Base-by-base conservation (phyloP, 2,888 invertebrate genomes). In the Cephalotes varians region DNA sequence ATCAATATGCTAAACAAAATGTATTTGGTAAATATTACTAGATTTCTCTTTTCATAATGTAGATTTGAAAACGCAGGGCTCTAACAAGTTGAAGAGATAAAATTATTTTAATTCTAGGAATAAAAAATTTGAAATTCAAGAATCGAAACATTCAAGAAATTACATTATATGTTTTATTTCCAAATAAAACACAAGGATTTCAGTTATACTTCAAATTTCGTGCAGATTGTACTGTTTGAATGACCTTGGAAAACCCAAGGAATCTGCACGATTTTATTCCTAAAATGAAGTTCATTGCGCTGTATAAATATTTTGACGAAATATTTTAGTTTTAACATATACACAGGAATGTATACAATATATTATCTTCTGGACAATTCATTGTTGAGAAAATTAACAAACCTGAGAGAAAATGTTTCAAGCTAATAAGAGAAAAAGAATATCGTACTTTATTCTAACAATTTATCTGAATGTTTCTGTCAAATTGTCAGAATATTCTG, bases 401-500 rank as follows among this genome's bases (percentile, higher is more conserved):
- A 69, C 37, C 31, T 37, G 69, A 69, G 77, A 58, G 44, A 31
- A 69, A 56, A 69, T 77, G 10, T 79, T 69, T 69, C 31, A 25
- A 34, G 31, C 37, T 47, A 28, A 65, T n/a, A 65, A 69, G 40
- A 34, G 28, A 56, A 69, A 69, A 56, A 79, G 34, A 44, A 58
- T 58, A 79, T 65, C 31, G 12, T 15, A 69, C 56, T 79, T 79
- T 69, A 79, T 69, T 79, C 69, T 69, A 69, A 77, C 54, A 56
- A 79, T 44, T 79, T 25, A 25, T 65, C 69, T 79, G 77, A 69
- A 79, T 69, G 69, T 69, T 77, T 56, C 77, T 77, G 69, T 79
- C 69, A 79, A 76, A 65, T 79, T 69, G 56, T 56, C 77, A 56
- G 69, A 56, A 79, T 79, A 58, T 79, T 69, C 56, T 34, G 18